Base-by-base conservation (phyloP, 2,888 invertebrate species). In the Spodoptera picta region DNA sequence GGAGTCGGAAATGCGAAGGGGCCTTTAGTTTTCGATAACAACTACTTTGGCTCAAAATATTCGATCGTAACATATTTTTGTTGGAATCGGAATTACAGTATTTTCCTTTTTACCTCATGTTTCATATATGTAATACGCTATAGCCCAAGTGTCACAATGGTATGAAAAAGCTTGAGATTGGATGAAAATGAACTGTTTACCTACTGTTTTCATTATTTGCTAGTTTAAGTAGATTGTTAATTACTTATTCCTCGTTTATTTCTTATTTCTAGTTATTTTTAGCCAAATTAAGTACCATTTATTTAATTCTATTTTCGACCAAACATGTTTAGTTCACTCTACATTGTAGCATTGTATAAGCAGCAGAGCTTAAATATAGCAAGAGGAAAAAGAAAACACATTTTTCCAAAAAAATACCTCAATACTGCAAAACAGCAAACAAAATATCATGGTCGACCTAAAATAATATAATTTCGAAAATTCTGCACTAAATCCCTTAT, bases 391-490 rank as follows among this genome's bases (percentile, higher is more conserved):
- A 27, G 24, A 47, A 9, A 45, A 9, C 10, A 11, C 7, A 11
- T 11, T 36, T 1, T 4, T 23, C 14, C 11, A 41, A 23, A 66
- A 66, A 67, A 44, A 55, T 47, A 53, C 41, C 43, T 31, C 53
- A 60, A 65, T 55, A 58, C 45, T 23, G 10, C 49, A 64, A 56
- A 27, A 57, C 53, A 48, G 45, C 42, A 60, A 54, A 53, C 51
- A 56, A 46, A 60, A 56, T 58, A 49, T 45, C 49, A 51, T 60
- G 51, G 57, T 52, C 65, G 62, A 58, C 70, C 69, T 72, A 74
- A 80, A 79, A 73, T 71, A 81, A 76, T 46, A 76, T 73, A 60
- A 63, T 58, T 75, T 51, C 47, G 19, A 42, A n/a, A 64, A 68
- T 66, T 64, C 49, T 60, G 58, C 74, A 68, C 56, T 57, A 60